phyloP scores from a whole-genome alignment of 2,113 vertebrate genomes.

The Speoplatyrhinus poulsoni region DNA sequence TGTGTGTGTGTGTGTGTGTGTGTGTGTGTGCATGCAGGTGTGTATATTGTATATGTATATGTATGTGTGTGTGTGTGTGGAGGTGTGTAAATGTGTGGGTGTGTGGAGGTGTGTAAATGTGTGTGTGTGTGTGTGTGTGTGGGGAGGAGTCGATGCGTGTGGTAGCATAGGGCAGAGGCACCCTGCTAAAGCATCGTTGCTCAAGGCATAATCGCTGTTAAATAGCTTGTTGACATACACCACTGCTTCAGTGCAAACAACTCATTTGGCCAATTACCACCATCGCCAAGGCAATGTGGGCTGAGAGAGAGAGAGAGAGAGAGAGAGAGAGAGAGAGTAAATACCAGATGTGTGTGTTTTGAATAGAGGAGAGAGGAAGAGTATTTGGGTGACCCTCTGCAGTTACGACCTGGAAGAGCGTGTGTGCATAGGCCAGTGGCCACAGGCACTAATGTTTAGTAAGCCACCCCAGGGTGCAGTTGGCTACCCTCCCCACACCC shows the following conservation, averaged over 20 bases:
- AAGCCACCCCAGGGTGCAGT: conserved; percentile 35
- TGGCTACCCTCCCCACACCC: background rate
- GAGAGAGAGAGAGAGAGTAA: conserved; percentile 27
- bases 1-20: background rate
- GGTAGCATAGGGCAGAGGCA: background rate
- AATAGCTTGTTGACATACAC: conserved; percentile 66
- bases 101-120: background rate
- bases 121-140: background rate
- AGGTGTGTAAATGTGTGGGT: too few species aligned
- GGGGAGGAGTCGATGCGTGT: background rate
- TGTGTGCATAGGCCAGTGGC: conserved; percentile 10
- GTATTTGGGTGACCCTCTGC: conserved; percentile 52
- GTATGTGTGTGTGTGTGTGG: background rate
- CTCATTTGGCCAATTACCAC: conserved; percentile 61
- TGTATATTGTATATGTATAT: fast-evolving
- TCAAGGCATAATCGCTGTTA: conserved; percentile 55
- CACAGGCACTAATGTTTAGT: conserved; percentile 23
- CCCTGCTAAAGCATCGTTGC: conserved; percentile 48
- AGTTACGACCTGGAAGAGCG: conserved; percentile 32
- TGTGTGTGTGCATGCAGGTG: background rate
- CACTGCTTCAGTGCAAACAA: conserved; percentile 53
- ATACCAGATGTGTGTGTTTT: conserved; percentile 65
- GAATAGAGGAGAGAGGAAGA: conserved; percentile 28
- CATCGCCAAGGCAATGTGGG: conserved; percentile 35
- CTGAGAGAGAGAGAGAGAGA: background rate